A percentile compares a stretch with the other conserved stretches of the same genome.
Evolutionary conservation across 2,113 vertebrate genomes (phyloP).

Genomic region (Protobothrops mucrosquamatus): DNA sequence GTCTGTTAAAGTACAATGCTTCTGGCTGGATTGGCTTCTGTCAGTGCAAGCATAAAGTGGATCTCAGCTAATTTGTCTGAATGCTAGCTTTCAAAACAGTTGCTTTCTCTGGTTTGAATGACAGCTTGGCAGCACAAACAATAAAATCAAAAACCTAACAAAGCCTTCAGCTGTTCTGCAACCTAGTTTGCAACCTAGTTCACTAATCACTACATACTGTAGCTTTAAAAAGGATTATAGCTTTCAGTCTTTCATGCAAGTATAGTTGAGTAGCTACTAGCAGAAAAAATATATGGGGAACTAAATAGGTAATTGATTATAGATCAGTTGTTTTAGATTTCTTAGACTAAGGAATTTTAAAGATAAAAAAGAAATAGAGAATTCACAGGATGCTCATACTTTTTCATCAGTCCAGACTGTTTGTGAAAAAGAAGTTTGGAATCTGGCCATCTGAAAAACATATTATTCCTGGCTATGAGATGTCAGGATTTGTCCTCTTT

Average conservation of each 20-base stretch:
- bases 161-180: slow-evolving; percentile 2
- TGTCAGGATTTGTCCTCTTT: neutral
- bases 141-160: slow-evolving; percentile 3
- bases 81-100: slow-evolving; percentile 4
- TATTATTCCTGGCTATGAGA: neutral
- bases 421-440: neutral
- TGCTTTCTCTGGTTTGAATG: neutral
- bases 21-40: neutral
- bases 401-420: neutral
- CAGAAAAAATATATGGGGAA: slow-evolving; percentile 5
- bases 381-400: neutral
- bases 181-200: neutral
- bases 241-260: slow-evolving; percentile 7
- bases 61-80: slow-evolving; percentile 3
- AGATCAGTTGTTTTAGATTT: neutral
- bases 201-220: neutral
- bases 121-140: slow-evolving; percentile 3
- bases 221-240: slow-evolving; percentile 23
- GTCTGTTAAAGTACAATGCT: neutral
- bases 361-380: neutral
- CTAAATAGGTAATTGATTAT: slow-evolving; percentile 16
- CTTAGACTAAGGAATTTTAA: neutral
- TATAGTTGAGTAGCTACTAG: neutral
- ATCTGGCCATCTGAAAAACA: neutral
- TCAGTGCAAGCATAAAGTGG: neutral